These are phyloP conservation scores for Sminthurides aquaticus DNA, from an alignment of 2,888 invertebrate species.

Conservation along the genomic window DNA sequence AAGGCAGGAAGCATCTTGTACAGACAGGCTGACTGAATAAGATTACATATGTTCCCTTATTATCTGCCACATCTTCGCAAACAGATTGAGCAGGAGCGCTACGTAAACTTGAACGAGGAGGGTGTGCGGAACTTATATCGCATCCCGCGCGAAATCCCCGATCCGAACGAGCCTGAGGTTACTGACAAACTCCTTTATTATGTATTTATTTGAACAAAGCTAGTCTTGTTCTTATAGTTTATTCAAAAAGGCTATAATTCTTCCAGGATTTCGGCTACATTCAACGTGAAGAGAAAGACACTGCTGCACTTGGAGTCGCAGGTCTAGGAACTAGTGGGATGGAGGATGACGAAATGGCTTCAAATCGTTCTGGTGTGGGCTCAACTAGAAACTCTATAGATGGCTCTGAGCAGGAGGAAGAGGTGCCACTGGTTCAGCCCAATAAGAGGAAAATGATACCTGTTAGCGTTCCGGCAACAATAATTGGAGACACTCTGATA, in stretches of 20 bases:
- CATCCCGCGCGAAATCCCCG: conserved; percentile 36
- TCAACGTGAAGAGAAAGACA: conserved; percentile 6
- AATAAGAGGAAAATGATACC: conserved; percentile 26
- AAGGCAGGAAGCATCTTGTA: neutral
- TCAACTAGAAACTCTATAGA: neutral
- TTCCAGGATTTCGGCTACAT: conserved; percentile 19
- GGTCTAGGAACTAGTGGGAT: neutral
- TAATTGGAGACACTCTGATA: conserved; percentile 38
- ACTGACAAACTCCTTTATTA: neutral
- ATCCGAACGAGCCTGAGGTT: conserved; percentile 25
- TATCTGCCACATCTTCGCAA: neutral
- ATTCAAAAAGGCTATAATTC: no score
- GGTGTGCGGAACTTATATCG: conserved; percentile 35
- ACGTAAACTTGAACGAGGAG: conserved; percentile 33
- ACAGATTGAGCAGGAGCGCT: conserved; percentile 36
- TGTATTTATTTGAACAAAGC: no score
- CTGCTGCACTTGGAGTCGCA: neutral
- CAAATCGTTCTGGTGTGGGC: neutral
- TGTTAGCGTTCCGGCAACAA: conserved; percentile 27
- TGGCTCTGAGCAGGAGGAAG: neutral
- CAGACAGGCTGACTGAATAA: neutral
- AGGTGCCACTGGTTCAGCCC: neutral
- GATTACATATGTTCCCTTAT: neutral
- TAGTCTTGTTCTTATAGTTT: no score
- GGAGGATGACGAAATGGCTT: neutral